Percentiles rank a stretch among this genome's conserved stretches.
These are phyloP conservation scores for Noctua fimbriata DNA, from an alignment of 2,888 invertebrate genomes.

Conservation along the genomic window DNA sequence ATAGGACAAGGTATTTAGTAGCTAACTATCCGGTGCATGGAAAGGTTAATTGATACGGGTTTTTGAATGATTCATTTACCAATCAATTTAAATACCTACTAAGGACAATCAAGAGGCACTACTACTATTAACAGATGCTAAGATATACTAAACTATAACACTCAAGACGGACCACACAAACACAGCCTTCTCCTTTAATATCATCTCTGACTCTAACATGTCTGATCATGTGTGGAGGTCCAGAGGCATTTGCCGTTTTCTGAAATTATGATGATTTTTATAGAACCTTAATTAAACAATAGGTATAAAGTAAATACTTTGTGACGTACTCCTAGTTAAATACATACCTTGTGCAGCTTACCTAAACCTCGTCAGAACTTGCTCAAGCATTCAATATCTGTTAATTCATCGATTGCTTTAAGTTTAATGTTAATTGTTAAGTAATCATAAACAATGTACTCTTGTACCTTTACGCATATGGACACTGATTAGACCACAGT, in stretches of 20 bases:
- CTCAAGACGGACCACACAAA: neutral
- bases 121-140: neutral
- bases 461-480: neutral
- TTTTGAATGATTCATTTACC: constrained; percentile 5
- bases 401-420: constrained; percentile 1
- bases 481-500: constrained; percentile 26
- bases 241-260: neutral
- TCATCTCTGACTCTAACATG: neutral
- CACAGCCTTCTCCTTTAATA: neutral
- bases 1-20: constrained; percentile 2
- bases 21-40: neutral
- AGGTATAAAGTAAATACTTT: neutral
- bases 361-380: neutral
- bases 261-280: too few species aligned
- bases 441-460: neutral
- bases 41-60: constrained; percentile 20
- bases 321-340: too few species aligned
- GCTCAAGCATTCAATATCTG: neutral
- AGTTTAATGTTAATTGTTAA: constrained; percentile 15
- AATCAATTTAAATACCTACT: constrained; percentile 4
- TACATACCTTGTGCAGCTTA: neutral
- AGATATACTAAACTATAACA: neutral
- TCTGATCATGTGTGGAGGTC: neutral
- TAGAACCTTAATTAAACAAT: neutral
- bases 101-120: neutral